Conservation (phyloP, 1,140 invertebrate genomes). For the Halesus radiatus region DNA sequence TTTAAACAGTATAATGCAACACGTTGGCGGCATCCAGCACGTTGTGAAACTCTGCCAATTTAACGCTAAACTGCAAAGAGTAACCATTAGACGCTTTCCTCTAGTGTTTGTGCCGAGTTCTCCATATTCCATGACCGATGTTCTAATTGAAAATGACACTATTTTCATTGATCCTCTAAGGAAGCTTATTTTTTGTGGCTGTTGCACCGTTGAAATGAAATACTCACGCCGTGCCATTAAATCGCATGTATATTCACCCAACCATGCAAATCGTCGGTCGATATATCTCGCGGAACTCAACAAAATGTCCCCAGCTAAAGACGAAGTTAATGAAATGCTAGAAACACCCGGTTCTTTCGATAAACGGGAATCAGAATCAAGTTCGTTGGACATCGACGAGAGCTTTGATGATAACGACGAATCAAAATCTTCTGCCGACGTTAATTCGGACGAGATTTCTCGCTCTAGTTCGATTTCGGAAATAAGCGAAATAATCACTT, state of each 20-base stretch:
- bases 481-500: not conserved
- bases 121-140: not conserved
- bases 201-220: not conserved
- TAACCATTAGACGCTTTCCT: not conserved
- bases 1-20: not conserved
- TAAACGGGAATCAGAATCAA: not conserved
- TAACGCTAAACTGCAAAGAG: not conserved
- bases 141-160: not conserved
- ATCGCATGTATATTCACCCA: not conserved
- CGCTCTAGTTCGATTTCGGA: not conserved
- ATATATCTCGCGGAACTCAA: not conserved
- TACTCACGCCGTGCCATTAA: not conserved
- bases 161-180: not conserved
- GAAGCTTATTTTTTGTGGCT: not conserved
- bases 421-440: not conserved
- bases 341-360: not conserved
- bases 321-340: not conserved
- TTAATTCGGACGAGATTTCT: no score
- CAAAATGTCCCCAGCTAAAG: not conserved
- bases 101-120: not conserved
- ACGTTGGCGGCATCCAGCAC: not conserved
- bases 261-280: not conserved
- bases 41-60: not conserved
- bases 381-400: not conserved
- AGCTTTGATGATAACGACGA: not conserved